phyloP scores from a whole-genome alignment of 2,797 vertebrate species.

The Kryptolebias ocellatus region DNA sequence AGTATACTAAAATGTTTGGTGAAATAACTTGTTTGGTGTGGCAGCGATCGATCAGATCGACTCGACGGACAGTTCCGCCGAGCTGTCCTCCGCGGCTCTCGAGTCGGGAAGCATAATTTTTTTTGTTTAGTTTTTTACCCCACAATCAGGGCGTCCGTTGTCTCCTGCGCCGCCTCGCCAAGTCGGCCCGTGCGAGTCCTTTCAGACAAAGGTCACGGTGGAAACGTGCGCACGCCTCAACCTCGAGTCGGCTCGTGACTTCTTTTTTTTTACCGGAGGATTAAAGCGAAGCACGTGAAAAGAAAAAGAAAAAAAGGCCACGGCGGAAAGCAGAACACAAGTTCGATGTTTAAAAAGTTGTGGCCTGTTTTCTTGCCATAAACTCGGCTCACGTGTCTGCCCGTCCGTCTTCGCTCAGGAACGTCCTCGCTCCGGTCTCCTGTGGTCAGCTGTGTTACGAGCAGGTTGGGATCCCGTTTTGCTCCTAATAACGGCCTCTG shows the following conservation, averaged over 20 bases:
- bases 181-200: conserved; percentile 44
- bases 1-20: conserved; percentile 52
- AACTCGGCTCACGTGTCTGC: conserved; percentile 37
- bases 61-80: conserved; percentile 5
- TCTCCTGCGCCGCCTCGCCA: conserved; percentile 47
- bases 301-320: conserved; percentile 23
- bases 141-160: neutral
- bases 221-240: conserved; percentile 56
- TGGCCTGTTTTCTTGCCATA: no score
- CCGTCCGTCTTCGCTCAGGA: conserved; percentile 14
- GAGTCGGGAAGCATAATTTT: conserved; percentile 38
- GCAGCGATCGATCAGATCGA: conserved; percentile 35
- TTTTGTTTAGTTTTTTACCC: conserved; percentile 8
- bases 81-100: conserved; percentile 40
- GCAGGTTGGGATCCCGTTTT: conserved; percentile 60
- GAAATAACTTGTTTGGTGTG: conserved; percentile 53
- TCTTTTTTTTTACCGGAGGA: conserved; percentile 32
- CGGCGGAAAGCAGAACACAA: conserved; percentile 6
- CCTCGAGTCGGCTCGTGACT: conserved; percentile 47
- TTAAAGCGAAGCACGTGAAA: conserved; percentile 35
- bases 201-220: conserved; percentile 55
- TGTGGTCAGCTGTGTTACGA: conserved; percentile 40
- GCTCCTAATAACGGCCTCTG: conserved; percentile 38
- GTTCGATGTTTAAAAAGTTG: neutral
- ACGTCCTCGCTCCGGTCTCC: no score